Conservation (phyloP, 2,797 vertebrate species). For the Onychomys leucogaster region DNA sequence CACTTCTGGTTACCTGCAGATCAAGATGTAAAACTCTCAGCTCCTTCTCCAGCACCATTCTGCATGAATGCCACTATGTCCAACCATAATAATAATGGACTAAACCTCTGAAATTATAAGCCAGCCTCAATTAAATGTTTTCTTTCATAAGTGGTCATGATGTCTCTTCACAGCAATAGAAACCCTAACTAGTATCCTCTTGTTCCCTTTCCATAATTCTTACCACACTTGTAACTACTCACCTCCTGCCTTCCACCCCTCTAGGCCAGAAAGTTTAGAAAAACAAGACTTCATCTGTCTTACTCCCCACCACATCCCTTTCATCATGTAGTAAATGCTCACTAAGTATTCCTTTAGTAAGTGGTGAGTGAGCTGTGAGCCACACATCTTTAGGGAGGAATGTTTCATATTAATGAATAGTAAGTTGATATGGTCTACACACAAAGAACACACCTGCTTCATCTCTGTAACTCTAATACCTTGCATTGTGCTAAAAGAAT, state of each 20-base stretch:
- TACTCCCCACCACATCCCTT: not conserved
- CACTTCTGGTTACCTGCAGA: not conserved
- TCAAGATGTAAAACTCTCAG: not conserved
- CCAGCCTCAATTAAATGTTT: not conserved
- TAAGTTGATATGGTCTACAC: not conserved
- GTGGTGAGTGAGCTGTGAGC: not conserved
- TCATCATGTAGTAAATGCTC: not conserved
- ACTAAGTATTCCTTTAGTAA: not conserved
- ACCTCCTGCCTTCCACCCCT: not conserved
- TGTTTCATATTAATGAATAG: not conserved
- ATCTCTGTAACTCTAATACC: not conserved
- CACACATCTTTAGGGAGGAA: not conserved
- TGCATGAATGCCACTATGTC: not conserved
- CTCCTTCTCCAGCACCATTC: not conserved
- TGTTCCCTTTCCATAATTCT: not conserved
- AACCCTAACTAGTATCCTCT: not conserved
- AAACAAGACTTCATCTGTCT: not conserved
- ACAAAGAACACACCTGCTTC: not conserved
- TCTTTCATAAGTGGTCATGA: not conserved
- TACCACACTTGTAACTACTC: not conserved
- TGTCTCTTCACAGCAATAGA: not conserved
- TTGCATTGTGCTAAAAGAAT: not conserved
- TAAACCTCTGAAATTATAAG: not conserved
- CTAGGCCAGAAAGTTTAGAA: not conserved
- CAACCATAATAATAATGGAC: not conserved